Base-by-base conservation (phyloP, 2,113 vertebrate species). In the Mesoclemmys tuberculata region DNA sequence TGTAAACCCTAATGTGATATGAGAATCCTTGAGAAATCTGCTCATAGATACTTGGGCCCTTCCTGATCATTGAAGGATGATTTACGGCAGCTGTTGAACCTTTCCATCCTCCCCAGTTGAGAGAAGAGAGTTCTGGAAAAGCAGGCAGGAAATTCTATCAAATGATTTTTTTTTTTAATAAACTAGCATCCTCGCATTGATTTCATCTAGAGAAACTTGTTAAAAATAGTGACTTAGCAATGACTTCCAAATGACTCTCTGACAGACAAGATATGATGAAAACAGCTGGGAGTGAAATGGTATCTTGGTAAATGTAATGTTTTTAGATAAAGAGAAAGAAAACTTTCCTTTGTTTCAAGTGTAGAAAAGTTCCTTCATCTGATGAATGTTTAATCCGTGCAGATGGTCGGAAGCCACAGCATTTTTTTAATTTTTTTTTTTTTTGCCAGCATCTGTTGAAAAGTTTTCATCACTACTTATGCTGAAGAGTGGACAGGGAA, bases 321-420 rank as follows among this genome's bases (percentile, higher is more conserved):
- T 90, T 84, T 90, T 55, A 89, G 80, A 64, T 77, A 64, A 27
- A 80, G 78, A 18, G 82, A 94, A 92, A 93, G 35, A 87, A 79
- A 93, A 38, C 80, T 93, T 89, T 12, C 71, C 75, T 96, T 97
- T 97, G 95, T 97, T 84, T 96, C 74, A 21, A 27, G 87, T 94
- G 85, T 79, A 96, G 89, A 84, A 92, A 93, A 93, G 87, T 88
- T 92, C 87, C 81, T 16, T 11, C 71, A 89, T 4, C 88, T 27
- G 92, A 83, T 96, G 96, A 96, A 94, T 94, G 77, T 55, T 97
- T 96, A 98, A 97, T 95, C 95, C 95, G 85, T 88, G 93, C 92
- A 96, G 93, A 96, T 93, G 92, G 91, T 91, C 85, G 84, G 88
- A 58, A 95, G 92, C 93, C 86, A 81, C 84, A 89, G 90, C 91